Conservation (phyloP, 2,797 vertebrate species). For the Anguilla megastoma region DNA sequence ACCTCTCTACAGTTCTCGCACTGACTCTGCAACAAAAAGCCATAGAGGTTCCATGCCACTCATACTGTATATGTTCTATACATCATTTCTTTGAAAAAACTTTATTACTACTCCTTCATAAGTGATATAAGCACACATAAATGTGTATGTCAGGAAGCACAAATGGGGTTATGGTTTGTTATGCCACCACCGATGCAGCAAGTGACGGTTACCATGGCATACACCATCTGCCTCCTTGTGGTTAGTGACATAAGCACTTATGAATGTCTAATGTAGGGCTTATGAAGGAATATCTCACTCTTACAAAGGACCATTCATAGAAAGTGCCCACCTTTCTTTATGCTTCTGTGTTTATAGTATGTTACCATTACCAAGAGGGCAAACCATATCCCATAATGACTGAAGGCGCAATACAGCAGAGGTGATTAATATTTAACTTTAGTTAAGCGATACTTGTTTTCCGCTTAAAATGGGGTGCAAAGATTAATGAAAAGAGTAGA, state of each 20-base stretch:
- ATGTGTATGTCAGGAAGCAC: not conserved
- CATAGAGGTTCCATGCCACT: not conserved
- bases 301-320: no score
- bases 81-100: not conserved
- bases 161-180: not conserved
- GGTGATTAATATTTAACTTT: not conserved
- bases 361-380: not conserved
- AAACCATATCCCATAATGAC: not conserved
- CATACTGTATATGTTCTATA: not conserved
- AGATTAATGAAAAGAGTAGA: not conserved
- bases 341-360: not conserved
- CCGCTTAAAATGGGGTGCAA: not conserved
- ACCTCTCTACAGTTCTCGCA: constrained; percentile 85
- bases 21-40: constrained; percentile 65
- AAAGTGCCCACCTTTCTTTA: not conserved
- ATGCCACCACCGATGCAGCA: not conserved
- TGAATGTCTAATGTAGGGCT: not conserved
- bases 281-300: not conserved
- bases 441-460: not conserved
- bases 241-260: not conserved
- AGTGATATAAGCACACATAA: not conserved
- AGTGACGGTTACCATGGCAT: not conserved
- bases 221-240: not conserved
- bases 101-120: not conserved
- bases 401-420: no score